Percentiles rank a stretch among this genome's conserved stretches.
phyloP scores from a whole-genome alignment of 2,888 invertebrate genomes.

The Rhynchonema sp. region DNA sequence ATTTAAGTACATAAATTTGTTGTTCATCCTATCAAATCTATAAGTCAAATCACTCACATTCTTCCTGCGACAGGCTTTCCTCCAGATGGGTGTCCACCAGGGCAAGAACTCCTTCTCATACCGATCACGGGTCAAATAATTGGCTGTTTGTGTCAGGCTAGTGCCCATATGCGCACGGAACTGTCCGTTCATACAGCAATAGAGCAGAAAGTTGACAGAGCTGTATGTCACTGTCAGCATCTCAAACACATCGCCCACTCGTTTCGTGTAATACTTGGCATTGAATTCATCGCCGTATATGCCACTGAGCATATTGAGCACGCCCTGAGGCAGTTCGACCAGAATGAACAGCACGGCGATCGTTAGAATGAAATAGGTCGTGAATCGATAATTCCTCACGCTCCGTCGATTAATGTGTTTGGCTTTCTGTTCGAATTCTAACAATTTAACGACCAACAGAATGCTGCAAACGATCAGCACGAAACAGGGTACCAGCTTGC shows the following conservation, averaged over 20 bases:
- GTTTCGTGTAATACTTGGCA: not conserved
- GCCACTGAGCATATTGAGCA: constrained; percentile 8
- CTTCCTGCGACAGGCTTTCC: too few relatives aligned
- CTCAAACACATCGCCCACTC: not conserved
- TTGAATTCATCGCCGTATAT: not conserved
- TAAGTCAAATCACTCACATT: too few relatives aligned
- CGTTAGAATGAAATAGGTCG: constrained; percentile 10
- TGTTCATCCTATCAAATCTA: too few relatives aligned
- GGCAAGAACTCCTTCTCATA: too few relatives aligned
- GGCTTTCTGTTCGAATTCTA: not conserved
- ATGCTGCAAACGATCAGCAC: not conserved
- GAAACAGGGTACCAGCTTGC: not conserved
- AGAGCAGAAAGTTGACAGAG: not conserved
- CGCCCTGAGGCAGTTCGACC: constrained; percentile 20
- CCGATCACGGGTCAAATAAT: too few relatives aligned
- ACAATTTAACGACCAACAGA: not conserved
- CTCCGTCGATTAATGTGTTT: not conserved
- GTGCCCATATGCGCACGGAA: too few relatives aligned
- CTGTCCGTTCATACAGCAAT: not conserved
- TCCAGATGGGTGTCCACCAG: too few relatives aligned
- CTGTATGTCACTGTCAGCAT: not conserved
- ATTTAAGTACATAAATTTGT: too few relatives aligned
- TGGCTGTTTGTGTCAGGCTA: too few relatives aligned
- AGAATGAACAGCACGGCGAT: constrained; percentile 21
- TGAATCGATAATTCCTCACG: not conserved